Evolutionary conservation across 2,888 invertebrate genomes (phyloP).

Genomic region (Neocrepidodera transversa): DNA sequence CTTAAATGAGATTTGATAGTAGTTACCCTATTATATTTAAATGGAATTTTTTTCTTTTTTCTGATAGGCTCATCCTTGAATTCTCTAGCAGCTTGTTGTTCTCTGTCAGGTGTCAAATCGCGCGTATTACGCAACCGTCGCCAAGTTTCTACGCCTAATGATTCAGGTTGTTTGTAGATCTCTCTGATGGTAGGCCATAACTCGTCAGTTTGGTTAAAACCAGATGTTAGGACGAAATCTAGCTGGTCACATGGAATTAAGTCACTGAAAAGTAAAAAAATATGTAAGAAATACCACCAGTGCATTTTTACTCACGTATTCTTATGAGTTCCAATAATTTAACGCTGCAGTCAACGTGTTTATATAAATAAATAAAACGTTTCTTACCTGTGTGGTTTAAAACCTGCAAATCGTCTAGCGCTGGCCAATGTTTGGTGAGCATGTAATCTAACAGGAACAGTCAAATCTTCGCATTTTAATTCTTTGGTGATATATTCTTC

Average conservation of each 20-base stretch:
- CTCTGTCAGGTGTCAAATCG: slow-evolving; percentile 59
- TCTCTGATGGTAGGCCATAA: slow-evolving; percentile 70
- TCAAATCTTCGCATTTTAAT: slow-evolving; percentile 56
- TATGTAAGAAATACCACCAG: not conserved
- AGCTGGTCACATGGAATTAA: slow-evolving; percentile 71
- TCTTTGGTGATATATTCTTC: slow-evolving; percentile 42
- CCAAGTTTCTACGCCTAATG: slow-evolving; percentile 69
- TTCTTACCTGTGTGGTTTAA: slow-evolving; percentile 54
- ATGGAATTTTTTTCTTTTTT: slow-evolving; percentile 39
- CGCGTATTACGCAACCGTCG: slow-evolving; percentile 71
- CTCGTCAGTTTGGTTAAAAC: slow-evolving; percentile 73
- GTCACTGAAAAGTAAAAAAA: slow-evolving; percentile 43
- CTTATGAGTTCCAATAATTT: not conserved
- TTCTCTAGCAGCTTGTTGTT: slow-evolving; percentile 39
- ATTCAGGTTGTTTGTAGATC: slow-evolving; percentile 72
- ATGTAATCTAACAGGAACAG: slow-evolving; percentile 61
- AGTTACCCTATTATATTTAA: slow-evolving; percentile 47
- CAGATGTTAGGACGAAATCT: slow-evolving; percentile 71
- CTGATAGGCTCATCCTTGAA: slow-evolving; percentile 9
- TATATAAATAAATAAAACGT: not conserved
- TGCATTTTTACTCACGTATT: too few species aligned
- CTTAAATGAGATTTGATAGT: too few species aligned
- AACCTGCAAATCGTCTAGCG: slow-evolving; percentile 61
- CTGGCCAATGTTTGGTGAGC: slow-evolving; percentile 66
- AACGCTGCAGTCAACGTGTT: not conserved